These are phyloP conservation scores for Ommatoiulus sabulosus DNA, from an alignment of 2,888 invertebrate species.

Conservation along the genomic window DNA sequence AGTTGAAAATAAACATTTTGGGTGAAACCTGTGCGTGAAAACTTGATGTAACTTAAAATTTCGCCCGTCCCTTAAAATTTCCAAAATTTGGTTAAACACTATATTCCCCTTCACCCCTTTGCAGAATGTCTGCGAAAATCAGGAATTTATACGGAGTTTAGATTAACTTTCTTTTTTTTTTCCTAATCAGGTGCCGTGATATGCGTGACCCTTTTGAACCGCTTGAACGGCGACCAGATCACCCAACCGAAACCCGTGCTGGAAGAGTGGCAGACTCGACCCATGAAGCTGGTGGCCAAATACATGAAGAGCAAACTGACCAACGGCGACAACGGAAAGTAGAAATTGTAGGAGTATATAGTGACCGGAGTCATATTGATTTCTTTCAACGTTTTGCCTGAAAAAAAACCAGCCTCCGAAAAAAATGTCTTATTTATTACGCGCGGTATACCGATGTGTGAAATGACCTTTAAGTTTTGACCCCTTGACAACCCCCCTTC, in stretches of 20 bases:
- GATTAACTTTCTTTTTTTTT: not conserved
- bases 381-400: not conserved
- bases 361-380: not conserved
- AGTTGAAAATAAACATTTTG: no score
- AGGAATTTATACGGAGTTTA: no score
- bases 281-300: conserved; percentile 84
- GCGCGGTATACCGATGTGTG: not conserved
- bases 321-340: conserved; percentile 23
- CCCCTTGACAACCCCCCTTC: not conserved
- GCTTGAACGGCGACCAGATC: conserved; percentile 92
- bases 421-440: not conserved
- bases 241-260: conserved; percentile 87
- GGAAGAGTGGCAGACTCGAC: conserved; percentile 90
- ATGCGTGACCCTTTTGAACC: conserved; percentile 91
- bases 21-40: no score
- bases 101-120: no score
- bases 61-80: no score
- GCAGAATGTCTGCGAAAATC: no score
- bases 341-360: not conserved
- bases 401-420: not conserved
- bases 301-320: conserved; percentile 84
- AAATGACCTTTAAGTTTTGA: not conserved
- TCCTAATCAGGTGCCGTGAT: conserved; percentile 79
- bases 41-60: no score
- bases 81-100: no score